Base-by-base conservation (phyloP, 2,888 invertebrate species). In the Cosmorhoe ocellata region DNA sequence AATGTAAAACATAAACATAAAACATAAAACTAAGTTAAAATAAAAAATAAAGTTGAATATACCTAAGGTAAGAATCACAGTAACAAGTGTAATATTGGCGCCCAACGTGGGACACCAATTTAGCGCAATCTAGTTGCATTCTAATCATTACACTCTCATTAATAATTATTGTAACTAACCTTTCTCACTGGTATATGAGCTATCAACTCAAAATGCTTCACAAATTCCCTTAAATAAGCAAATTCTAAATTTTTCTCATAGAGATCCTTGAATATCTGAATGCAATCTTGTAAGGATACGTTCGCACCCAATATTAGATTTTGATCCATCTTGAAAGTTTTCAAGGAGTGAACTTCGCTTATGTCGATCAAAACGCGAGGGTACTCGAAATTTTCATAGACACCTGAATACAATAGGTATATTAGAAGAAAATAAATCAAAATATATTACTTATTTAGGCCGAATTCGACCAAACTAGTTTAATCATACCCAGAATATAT, bases 101-200 rank as follows among this genome's bases (percentile, higher is more conserved):
- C n/a, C n/a, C n/a, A n/a, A n/a, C n/a, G n/a, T n/a, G n/a, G n/a
- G n/a, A n/a, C n/a, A n/a, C n/a, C n/a, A n/a, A 3, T 18, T 18
- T 18, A 18, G 18, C 18, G 18, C 18, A 2, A 18, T 4, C 18
- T 4, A 3, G 18, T 18, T 18, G 18, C 18, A 18, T 3, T 18
- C n/a, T n/a, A n/a, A 18, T 18, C 18, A 18, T 3, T 3, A 18
- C 4, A 18, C 24, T 24, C 6, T 1, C 3, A 24, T 6, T 4
- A 24, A 1, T 3, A 6, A 24, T 5, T 6, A 24, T 7, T 24
- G 7, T 24, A 7, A 7, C 10, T 74, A 65, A 93, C 93, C 79
- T 93, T 93, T 71, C 94, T 84, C 7, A 94, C 92, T 7, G 93
- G 91, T 28, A 92, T 87, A 68, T 92, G 93, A 10, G 94, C 94